A percentile compares a stretch with the other conserved stretches of the same genome.
Conservation (phyloP, 2,888 invertebrate genomes). For the Marronus borbonicus region DNA sequence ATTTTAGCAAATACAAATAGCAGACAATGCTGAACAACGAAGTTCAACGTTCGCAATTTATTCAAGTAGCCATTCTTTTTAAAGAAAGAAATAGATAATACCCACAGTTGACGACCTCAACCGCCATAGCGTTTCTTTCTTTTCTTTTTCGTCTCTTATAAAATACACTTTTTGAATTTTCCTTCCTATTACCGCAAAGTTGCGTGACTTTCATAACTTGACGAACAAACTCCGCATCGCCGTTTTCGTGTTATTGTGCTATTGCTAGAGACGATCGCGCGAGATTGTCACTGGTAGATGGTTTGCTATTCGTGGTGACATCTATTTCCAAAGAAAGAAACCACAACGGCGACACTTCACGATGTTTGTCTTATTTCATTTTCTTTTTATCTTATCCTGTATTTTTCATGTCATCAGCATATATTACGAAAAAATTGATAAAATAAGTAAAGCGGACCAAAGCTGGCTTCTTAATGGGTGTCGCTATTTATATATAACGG, state of each 20-base stretch:
- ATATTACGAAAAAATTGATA: not conserved
- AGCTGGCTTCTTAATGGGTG: no score
- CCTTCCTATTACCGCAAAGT: constrained; percentile 18
- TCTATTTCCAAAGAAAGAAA: constrained; percentile 2
- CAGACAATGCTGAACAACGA: no score
- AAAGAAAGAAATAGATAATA: not conserved
- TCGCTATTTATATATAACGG: no score
- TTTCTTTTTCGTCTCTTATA: not conserved
- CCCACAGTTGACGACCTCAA: not conserved
- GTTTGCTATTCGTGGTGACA: not conserved
- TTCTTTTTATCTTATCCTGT: not conserved
- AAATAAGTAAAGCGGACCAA: not conserved
- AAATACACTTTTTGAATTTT: constrained; percentile 1
- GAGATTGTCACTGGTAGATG: not conserved
- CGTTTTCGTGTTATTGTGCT: constrained; percentile 28
- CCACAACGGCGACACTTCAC: not conserved
- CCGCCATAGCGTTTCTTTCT: not conserved
- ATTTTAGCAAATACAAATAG: no score
- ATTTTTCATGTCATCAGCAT: not conserved
- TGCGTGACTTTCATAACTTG: constrained; percentile 19
- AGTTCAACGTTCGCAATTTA: no score
- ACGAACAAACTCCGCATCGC: constrained; percentile 16
- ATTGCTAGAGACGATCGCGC: constrained; percentile 19
- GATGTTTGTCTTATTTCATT: not conserved
- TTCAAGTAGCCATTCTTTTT: no score